These are phyloP conservation scores for Diplogasteroides magnus DNA, from an alignment of 1,140 invertebrate species.

Conservation along the genomic window DNA sequence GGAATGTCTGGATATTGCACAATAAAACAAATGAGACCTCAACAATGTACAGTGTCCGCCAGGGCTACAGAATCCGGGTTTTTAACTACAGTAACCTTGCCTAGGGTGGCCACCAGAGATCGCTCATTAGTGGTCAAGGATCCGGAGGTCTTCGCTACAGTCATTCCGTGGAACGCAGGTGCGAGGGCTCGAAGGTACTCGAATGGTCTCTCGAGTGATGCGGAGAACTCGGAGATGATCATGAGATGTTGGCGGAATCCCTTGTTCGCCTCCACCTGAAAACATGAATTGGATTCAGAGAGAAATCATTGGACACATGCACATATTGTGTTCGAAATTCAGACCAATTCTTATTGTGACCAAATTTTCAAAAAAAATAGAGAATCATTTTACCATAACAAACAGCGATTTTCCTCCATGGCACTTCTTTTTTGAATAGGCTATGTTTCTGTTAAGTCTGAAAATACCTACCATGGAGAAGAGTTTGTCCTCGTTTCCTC, in stretches of 20 bases:
- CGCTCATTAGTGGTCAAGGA: not conserved
- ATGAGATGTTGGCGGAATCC: not conserved
- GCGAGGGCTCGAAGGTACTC: not conserved
- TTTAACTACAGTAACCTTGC: not conserved
- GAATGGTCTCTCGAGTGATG: not conserved
- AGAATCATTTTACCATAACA: no score
- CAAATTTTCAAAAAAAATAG: no score
- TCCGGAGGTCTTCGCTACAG: not conserved
- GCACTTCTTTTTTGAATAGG: no score
- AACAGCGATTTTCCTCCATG: not conserved
- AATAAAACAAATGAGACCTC: not conserved
- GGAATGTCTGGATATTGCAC: no score
- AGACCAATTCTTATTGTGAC: no score
- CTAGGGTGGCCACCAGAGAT: not conserved
- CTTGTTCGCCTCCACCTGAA: not conserved
- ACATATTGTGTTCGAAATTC: no score
- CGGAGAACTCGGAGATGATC: not conserved
- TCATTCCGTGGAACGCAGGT: not conserved
- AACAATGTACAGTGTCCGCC: not conserved
- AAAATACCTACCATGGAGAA: not conserved
- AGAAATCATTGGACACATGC: no score
- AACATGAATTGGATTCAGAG: not conserved
- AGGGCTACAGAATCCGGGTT: not conserved
- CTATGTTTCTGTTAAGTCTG: no score
- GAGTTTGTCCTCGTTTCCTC: not conserved